Conservation (phyloP, 2,888 invertebrate genomes). For the Globia sparganii region DNA sequence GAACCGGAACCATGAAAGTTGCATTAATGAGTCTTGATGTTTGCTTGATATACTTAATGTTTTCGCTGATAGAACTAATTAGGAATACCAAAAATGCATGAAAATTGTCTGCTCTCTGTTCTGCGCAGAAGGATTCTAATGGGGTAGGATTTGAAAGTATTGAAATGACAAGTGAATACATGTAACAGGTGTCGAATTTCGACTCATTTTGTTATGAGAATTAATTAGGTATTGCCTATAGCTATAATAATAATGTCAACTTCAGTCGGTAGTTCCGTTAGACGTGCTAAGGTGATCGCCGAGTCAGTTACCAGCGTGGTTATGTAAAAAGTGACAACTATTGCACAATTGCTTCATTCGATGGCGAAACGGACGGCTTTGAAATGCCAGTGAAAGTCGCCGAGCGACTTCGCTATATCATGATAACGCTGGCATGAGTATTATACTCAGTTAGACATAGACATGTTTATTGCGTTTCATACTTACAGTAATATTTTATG, state of each 20-base stretch:
- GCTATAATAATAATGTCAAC: conserved; percentile 15
- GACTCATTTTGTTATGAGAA: conserved; percentile 5
- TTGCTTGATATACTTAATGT: conserved; percentile 68
- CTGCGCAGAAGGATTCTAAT: neutral
- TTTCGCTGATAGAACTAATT: conserved; percentile 54
- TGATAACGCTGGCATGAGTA: conserved; percentile 68
- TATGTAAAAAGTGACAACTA: conserved; percentile 89
- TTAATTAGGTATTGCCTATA: conserved; percentile 3
- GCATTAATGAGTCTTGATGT: conserved; percentile 77
- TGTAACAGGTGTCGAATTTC: neutral
- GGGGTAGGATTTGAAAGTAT: conserved; percentile 1
- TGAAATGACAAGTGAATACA: conserved; percentile 6
- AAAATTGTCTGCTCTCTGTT: neutral
- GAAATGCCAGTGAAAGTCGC: conserved; percentile 89
- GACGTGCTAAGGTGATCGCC: conserved; percentile 64
- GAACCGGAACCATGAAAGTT: conserved; percentile 86
- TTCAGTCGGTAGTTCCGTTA: conserved; percentile 58
- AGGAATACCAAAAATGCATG: conserved; percentile 8
- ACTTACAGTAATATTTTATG: conserved; percentile 41
- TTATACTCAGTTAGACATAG: conserved; percentile 57
- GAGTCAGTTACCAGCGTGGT: conserved; percentile 72
- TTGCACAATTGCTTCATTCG: conserved; percentile 89
- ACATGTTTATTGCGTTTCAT: conserved; percentile 49
- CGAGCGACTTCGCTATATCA: conserved; percentile 86
- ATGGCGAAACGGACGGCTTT: conserved; percentile 88